phyloP scores from a whole-genome alignment of 2,113 vertebrate species.

The Pardalotus punctatus region DNA sequence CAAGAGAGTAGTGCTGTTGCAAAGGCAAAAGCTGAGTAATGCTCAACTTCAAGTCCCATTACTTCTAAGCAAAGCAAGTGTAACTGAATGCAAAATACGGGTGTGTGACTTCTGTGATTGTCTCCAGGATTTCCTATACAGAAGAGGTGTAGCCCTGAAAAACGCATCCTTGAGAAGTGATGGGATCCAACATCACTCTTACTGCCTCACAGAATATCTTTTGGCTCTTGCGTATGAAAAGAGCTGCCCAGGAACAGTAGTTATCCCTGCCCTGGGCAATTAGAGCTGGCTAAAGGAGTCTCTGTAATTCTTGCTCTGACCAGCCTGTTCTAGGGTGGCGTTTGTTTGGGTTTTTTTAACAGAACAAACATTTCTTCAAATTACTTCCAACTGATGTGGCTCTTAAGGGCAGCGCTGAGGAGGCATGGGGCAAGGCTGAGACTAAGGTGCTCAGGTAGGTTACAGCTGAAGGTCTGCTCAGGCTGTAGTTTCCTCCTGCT shows the following conservation, averaged over 20 bases:
- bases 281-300: neutral
- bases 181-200: neutral
- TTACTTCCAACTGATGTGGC: neutral
- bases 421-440: neutral
- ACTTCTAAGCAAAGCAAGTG: neutral
- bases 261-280: neutral
- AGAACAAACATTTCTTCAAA: neutral
- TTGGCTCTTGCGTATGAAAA: neutral
- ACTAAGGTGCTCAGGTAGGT: neutral
- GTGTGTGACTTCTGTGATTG: neutral
- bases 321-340: neutral
- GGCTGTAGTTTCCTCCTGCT: neutral
- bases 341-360: neutral
- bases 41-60: neutral
- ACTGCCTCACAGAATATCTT: neutral
- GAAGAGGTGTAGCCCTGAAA: neutral
- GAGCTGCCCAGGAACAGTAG: neutral
- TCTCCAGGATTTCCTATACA: neutral
- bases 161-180: rapidly evolving
- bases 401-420: neutral
- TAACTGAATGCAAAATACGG: neutral
- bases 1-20: neutral
- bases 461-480: neutral
- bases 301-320: neutral
- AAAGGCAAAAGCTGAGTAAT: neutral